These are phyloP conservation scores for Cryptosula pallasiana DNA, from an alignment of 2,888 invertebrate genomes.

Conservation along the genomic window DNA sequence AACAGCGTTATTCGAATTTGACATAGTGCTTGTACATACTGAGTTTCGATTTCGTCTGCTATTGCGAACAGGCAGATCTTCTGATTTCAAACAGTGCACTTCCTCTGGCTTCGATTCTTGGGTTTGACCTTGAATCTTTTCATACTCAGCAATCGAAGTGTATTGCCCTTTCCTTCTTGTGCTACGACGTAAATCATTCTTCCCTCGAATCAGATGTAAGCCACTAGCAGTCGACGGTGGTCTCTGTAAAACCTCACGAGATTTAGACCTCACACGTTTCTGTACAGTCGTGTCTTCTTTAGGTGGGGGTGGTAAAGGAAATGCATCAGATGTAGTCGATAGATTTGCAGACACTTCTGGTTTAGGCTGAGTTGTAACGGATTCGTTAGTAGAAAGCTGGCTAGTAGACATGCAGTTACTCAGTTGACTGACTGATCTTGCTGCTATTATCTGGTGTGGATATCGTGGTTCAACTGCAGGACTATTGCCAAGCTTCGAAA, in stretches of 20 bases:
- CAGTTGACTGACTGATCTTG: background rate
- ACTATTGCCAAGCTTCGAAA: background rate
- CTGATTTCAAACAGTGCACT: background rate
- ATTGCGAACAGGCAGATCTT: background rate
- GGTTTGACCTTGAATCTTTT: background rate
- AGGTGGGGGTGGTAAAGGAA: background rate
- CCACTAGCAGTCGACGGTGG: background rate
- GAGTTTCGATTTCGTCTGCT: background rate
- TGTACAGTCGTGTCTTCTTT: background rate
- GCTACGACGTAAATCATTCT: conserved; percentile 1
- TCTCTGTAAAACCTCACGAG: background rate
- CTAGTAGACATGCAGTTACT: background rate
- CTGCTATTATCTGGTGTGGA: background rate
- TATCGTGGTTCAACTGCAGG: background rate
- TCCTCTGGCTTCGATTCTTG: background rate
- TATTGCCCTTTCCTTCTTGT: conserved; percentile 10
- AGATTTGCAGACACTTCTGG: background rate
- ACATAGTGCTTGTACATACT: background rate
- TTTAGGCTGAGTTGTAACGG: background rate
- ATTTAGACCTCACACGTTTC: background rate
- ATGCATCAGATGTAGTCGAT: background rate
- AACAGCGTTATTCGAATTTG: background rate
- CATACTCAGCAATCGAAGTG: conserved; percentile 15
- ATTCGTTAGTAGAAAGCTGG: background rate
- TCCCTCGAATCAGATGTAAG: background rate